Percentiles rank a stretch among this genome's conserved stretches.
phyloP scores from a whole-genome alignment of 2,888 invertebrate genomes.

The Augochlorella aurata region DNA sequence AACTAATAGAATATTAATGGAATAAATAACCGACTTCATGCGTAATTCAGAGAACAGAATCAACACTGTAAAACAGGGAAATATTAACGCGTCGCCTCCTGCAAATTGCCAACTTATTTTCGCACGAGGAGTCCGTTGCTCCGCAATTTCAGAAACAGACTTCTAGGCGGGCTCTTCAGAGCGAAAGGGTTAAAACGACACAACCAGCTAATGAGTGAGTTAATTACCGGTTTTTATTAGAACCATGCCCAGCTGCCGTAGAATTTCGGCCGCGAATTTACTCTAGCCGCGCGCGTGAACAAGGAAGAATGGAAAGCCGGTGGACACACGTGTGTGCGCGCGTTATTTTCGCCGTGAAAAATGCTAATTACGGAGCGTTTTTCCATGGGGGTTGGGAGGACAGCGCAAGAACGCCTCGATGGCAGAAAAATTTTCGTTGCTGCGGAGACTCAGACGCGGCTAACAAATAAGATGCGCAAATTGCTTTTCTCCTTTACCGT shows the following conservation, averaged over 20 bases:
- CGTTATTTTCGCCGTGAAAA: conserved; percentile 9
- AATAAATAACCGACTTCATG: too few relatives aligned
- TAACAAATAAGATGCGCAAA: too few relatives aligned
- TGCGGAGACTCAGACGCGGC: background rate
- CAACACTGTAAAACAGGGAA: background rate
- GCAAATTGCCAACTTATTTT: background rate
- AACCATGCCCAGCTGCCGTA: background rate
- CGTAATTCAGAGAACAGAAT: too few relatives aligned
- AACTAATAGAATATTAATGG: too few relatives aligned
- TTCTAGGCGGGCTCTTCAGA: background rate
- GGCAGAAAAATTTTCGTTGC: background rate
- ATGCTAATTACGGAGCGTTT: conserved; percentile 12
- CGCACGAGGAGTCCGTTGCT: background rate
- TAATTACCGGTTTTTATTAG: conserved; percentile 6
- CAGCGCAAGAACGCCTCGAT: background rate
- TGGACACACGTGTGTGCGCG: background rate
- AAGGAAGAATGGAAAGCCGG: background rate
- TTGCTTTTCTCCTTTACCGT: too few relatives aligned
- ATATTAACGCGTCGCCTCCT: background rate
- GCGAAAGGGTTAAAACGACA: background rate
- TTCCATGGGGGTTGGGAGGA: background rate
- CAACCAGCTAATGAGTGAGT: background rate
- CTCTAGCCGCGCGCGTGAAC: background rate
- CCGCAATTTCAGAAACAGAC: background rate
- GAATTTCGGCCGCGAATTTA: background rate